Evolutionary conservation across 2,888 invertebrate genomes (phyloP).

Genomic region (Diabrotica balteata): DNA sequence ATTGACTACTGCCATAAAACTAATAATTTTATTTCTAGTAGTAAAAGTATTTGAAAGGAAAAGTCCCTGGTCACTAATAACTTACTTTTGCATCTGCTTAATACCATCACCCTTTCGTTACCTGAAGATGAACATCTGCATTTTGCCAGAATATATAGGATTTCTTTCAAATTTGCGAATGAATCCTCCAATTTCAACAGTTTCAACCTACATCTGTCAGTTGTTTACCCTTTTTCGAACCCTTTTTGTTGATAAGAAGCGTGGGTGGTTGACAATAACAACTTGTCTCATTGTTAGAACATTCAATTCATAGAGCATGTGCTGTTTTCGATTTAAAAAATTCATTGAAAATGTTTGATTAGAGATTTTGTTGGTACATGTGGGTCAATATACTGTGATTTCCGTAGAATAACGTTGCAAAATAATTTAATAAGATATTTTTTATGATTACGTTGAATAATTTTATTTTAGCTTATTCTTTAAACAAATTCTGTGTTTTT

Average conservation of each 20-base stretch:
- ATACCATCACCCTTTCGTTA: constrained; percentile 44
- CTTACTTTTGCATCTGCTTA: constrained; percentile 47
- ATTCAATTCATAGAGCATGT: constrained; percentile 20
- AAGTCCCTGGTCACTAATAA: constrained; percentile 35
- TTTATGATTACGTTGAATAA: no score
- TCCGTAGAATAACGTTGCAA: neutral
- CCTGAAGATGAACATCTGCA: constrained; percentile 50
- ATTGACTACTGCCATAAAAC: no score
- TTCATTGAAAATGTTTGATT: constrained; percentile 14
- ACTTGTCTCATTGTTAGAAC: constrained; percentile 38
- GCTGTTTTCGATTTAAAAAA: constrained; percentile 17
- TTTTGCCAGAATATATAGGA: constrained; percentile 52
- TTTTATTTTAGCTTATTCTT: no score
- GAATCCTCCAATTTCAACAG: constrained; percentile 41
- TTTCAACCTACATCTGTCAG: constrained; percentile 44
- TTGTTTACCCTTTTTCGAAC: constrained; percentile 46
- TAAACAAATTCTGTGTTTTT: no score
- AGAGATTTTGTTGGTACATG: constrained; percentile 3
- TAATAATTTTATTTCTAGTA: constrained; percentile 17
- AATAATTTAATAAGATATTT: no score
- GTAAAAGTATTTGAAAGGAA: constrained; percentile 37
- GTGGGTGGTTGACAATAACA: constrained; percentile 48
- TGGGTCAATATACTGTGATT: neutral
- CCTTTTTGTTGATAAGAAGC: constrained; percentile 46
- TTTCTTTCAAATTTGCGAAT: constrained; percentile 50